A percentile compares a stretch with the other conserved stretches of the same genome.
Evolutionary conservation across 1,140 invertebrate species (phyloP).

Genomic region (Phymastichus coffea): DNA sequence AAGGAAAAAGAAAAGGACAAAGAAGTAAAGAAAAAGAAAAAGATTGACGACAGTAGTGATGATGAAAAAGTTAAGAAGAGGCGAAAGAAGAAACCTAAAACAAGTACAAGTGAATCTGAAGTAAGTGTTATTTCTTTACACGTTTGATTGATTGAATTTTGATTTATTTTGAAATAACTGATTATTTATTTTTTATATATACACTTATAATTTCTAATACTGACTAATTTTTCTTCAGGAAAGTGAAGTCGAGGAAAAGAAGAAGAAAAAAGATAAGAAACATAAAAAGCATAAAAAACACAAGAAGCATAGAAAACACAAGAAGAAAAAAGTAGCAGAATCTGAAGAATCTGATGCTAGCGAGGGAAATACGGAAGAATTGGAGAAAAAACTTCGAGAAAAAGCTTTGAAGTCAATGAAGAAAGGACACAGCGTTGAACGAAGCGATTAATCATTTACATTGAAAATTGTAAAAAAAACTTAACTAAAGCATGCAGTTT

Average conservation of each 20-base stretch:
- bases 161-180: not conserved
- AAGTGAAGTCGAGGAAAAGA: slow-evolving; percentile 69
- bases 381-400: slow-evolving; percentile 85
- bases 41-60: slow-evolving; percentile 64
- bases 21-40: slow-evolving; percentile 54
- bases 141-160: not conserved
- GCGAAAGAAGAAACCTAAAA: slow-evolving; percentile 68
- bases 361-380: slow-evolving; percentile 72
- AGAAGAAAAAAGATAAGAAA: slow-evolving; percentile 70
- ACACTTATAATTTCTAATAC: too few relatives aligned
- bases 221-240: slow-evolving; percentile 47
- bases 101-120: slow-evolving; percentile 54
- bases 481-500: slow-evolving; percentile 23
- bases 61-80: slow-evolving; percentile 69
- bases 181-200: not conserved
- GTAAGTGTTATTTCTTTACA: slow-evolving; percentile 33
- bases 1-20: too few relatives aligned
- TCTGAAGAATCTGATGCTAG: slow-evolving; percentile 63
- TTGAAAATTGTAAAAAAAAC: slow-evolving; percentile 25
- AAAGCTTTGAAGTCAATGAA: slow-evolving; percentile 78
- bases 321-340: slow-evolving; percentile 64
- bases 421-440: slow-evolving; percentile 54
- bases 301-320: slow-evolving; percentile 69
- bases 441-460: slow-evolving; percentile 47
- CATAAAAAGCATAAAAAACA: slow-evolving; percentile 73